phyloP scores from a whole-genome alignment of 2,113 vertebrate genomes.

The Theropithecus gelada region DNA sequence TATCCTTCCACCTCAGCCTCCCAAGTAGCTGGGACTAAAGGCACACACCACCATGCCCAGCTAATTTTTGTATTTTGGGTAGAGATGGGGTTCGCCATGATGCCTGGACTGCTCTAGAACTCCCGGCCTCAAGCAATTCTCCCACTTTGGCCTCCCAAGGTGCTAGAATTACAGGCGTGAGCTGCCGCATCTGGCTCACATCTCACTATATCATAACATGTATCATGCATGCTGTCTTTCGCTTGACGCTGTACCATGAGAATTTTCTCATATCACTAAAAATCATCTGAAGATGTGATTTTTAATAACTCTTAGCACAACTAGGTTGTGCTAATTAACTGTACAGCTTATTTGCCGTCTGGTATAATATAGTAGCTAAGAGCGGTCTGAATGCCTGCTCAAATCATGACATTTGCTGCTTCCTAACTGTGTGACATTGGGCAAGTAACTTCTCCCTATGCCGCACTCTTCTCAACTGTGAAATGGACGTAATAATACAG shows the following conservation, averaged over 20 bases:
- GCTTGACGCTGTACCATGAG: neutral
- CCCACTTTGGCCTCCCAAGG: too few relatives aligned
- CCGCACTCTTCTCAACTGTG: neutral
- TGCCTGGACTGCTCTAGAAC: too few relatives aligned
- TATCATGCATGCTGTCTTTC: neutral
- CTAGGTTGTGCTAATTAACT: neutral
- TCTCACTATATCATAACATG: too few relatives aligned
- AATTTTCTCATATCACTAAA: neutral
- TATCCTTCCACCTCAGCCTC: too few relatives aligned
- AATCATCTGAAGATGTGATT: neutral
- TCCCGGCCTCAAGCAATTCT: too few relatives aligned
- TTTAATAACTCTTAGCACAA: neutral
- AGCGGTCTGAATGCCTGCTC: neutral
- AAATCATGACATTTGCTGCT: neutral
- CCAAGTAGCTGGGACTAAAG: too few relatives aligned
- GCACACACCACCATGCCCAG: too few relatives aligned
- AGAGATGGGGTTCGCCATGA: too few relatives aligned
- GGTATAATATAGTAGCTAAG: neutral
- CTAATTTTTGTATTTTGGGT: too few relatives aligned
- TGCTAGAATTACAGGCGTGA: too few relatives aligned
- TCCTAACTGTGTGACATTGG: neutral
- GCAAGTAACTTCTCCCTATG: neutral
- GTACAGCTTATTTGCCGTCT: neutral
- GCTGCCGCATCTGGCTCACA: neutral
- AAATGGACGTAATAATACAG: neutral